A percentile compares a stretch with the other conserved stretches of the same genome.
Conservation (phyloP, 2,888 invertebrate species). For the Melinaea marsaeus region DNA sequence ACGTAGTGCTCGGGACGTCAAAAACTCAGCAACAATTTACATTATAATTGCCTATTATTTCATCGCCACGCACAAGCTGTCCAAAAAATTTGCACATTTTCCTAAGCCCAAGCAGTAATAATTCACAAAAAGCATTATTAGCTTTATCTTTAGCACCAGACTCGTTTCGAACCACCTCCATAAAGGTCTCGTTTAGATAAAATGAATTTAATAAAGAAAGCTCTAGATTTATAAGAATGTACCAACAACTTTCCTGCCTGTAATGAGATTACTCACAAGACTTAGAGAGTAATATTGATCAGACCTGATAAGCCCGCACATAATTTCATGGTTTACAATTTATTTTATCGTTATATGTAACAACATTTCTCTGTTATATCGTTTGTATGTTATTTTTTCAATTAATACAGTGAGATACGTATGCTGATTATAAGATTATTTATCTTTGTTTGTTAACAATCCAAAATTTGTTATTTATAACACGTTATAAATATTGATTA, state of each 20-base stretch:
- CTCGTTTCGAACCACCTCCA: constrained; percentile 16
- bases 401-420: too few species aligned
- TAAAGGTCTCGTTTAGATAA: constrained; percentile 12
- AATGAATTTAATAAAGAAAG: constrained; percentile 26
- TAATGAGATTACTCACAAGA: too few species aligned
- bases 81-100: constrained; percentile 10
- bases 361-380: too few species aligned
- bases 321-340: too few species aligned
- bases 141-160: constrained; percentile 32
- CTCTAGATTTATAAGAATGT: constrained; percentile 39
- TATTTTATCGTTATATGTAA: too few species aligned
- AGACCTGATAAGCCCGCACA: too few species aligned
- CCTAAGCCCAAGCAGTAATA: constrained; percentile 19
- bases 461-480: too few species aligned
- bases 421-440: too few species aligned
- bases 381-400: too few species aligned
- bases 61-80: constrained; percentile 13
- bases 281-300: too few species aligned
- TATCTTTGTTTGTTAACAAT: too few species aligned
- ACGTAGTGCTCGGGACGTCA: not conserved
- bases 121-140: constrained; percentile 29
- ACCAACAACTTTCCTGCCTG: not conserved
- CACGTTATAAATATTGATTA: too few species aligned
- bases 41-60: constrained; percentile 4
- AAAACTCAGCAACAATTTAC: constrained; percentile 2